Percentiles rank a stretch among this genome's conserved stretches.
phyloP scores from a whole-genome alignment of 1,140 invertebrate genomes.

The Lepidurus arcticus region DNA sequence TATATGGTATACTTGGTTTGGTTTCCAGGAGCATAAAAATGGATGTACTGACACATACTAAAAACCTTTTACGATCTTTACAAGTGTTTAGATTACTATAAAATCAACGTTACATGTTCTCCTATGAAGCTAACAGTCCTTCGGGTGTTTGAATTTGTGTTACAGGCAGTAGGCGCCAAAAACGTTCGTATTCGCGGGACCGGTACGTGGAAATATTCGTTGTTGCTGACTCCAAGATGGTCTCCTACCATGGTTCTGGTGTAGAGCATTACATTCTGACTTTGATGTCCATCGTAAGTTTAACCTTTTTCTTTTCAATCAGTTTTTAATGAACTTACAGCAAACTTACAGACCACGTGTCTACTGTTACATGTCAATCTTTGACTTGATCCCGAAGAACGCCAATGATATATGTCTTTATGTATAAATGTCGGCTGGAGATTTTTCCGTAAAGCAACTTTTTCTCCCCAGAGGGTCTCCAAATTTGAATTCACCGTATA shows the following conservation, averaged over 20 bases:
- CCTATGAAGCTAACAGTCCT: background rate
- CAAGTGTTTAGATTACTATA: slow-evolving; percentile 8
- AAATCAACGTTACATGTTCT: background rate
- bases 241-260: slow-evolving; percentile 59
- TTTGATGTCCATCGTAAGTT: slow-evolving; percentile 68
- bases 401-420: too few relatives aligned
- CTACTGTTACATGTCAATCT: too few relatives aligned
- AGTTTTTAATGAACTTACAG: background rate
- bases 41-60: background rate
- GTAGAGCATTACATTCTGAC: slow-evolving; percentile 67
- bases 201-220: slow-evolving; percentile 73
- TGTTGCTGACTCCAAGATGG: slow-evolving; percentile 72
- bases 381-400: too few relatives aligned
- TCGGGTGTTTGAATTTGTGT: background rate
- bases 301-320: background rate
- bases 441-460: background rate
- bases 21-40: slow-evolving; percentile 35
- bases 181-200: slow-evolving; percentile 48
- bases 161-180: slow-evolving; percentile 29
- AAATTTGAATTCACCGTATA: background rate
- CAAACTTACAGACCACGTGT: background rate
- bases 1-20: slow-evolving; percentile 23
- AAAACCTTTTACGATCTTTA: slow-evolving; percentile 11
- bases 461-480: background rate
- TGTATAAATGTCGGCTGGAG: background rate